A percentile compares a stretch with the other conserved stretches of the same genome.
Conservation (phyloP, 2,797 vertebrate species). For the Hippocampus kuda region DNA sequence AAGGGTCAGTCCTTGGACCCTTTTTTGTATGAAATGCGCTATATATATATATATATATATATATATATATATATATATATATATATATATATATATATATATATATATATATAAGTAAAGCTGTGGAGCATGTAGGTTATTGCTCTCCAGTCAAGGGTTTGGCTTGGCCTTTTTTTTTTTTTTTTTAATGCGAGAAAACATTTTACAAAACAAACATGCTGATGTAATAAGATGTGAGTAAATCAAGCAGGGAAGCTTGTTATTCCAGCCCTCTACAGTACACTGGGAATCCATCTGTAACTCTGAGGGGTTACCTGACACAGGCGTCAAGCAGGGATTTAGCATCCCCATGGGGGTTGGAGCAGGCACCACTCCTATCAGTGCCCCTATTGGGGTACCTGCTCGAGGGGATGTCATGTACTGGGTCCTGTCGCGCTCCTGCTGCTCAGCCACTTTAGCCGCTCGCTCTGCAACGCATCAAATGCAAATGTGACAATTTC, state of each 20-base stretch:
- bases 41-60: too few species aligned
- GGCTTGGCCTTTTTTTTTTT: background rate
- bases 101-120: too few species aligned
- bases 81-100: too few species aligned
- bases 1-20: too few species aligned
- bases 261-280: slow-evolving; percentile 13
- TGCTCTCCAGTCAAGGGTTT: background rate
- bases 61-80: too few species aligned
- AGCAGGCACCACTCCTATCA: slow-evolving; percentile 94
- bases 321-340: slow-evolving; percentile 93
- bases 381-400: slow-evolving; percentile 94
- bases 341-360: slow-evolving; percentile 97
- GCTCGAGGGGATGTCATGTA: slow-evolving; percentile 89
- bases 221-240: slow-evolving; percentile 12
- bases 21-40: too few species aligned
- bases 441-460: slow-evolving; percentile 98
- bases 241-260: slow-evolving; percentile 4
- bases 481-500: slow-evolving; percentile 2
- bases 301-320: slow-evolving; percentile 89
- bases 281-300: slow-evolving; percentile 52
- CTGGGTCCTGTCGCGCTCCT: slow-evolving; percentile 94
- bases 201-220: background rate
- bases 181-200: background rate
- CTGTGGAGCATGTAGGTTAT: background rate
- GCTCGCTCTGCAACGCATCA: slow-evolving; percentile 80